Evolutionary conservation across 2,113 vertebrate species (phyloP), one percentile per base, ranked within the genome.

Genomic region (Malurus alboscapulatus): DNA sequence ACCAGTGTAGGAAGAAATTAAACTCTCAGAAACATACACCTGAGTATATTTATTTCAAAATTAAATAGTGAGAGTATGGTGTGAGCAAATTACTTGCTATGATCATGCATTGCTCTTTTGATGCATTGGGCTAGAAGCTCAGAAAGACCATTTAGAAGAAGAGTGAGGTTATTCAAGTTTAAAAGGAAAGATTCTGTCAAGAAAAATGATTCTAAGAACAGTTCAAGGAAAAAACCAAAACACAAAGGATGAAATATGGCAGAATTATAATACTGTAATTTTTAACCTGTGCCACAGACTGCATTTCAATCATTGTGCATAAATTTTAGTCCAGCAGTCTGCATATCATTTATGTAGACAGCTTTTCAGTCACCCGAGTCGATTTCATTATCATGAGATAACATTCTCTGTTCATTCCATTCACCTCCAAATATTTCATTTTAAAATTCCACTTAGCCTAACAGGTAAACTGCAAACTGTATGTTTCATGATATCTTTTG

Each of bases 271-370:
- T 10, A 22, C 73, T 92, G 1, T 86, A 71, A 87, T 92, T 93
- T 44, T 96, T 90, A 92, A 71, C 44, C 53, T 57, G 38, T 71
- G 76, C 71, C 59, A 36, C 21, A 80, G 77, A 74, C 77, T 87
- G 8, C 38, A 44, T 93, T 92, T 94, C 51, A 84, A 32, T 84
- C 67, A 61, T 30, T 17, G 1, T 51, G 90, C 44, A 54, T 88
- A 83, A 55, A 90, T 95, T 75, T 86, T 71, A 88, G 45, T 48
- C 44, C 58, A 86, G 66, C 71, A 61, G 59, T 95, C 87, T 96
- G 93, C 61, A 2, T 78, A 48, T 72, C 2, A 32, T 24, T 84
- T 82, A 78, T 22, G 59, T 69, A 57, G 81, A 48, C 11, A 84
- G 63, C 59, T 88, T 94, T 89, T 94, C 77, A 58, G 74, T 68